These are phyloP conservation scores for Lanistes nyassanus DNA, from an alignment of 1,140 invertebrate species.

Conservation along the genomic window DNA sequence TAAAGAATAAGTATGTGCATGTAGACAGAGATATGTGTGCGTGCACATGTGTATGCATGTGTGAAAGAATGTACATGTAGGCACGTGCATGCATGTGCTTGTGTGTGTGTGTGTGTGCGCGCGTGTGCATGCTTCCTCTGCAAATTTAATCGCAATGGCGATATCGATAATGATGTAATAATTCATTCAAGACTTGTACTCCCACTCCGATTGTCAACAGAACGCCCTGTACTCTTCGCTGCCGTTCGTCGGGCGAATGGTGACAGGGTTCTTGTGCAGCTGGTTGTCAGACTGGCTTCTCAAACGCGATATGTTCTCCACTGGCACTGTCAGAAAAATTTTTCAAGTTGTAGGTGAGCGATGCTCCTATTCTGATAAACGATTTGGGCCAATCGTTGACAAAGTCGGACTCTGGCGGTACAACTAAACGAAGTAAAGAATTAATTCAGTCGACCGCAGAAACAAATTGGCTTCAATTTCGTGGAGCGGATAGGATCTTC, in stretches of 20 bases:
- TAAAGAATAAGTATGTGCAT: not conserved
- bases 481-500: no score
- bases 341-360: slow-evolving; percentile 32
- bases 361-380: not conserved
- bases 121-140: not conserved
- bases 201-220: slow-evolving; percentile 13
- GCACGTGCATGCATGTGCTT: not conserved
- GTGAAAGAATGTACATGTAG: not conserved
- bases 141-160: not conserved
- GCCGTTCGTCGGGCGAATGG: slow-evolving; percentile 37
- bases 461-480: no score
- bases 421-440: no score
- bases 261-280: slow-evolving; percentile 33
- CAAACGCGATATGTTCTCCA: slow-evolving; percentile 19
- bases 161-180: not conserved
- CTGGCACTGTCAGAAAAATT: slow-evolving; percentile 28
- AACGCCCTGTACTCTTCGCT: slow-evolving; percentile 41
- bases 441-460: no score
- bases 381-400: not conserved
- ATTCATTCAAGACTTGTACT: no score
- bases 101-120: not conserved
- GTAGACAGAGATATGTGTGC: not conserved
- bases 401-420: not conserved
- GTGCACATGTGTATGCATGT: not conserved
- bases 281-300: slow-evolving; percentile 34